These are phyloP conservation scores for Ridgeia piscesae DNA, from an alignment of 1,140 invertebrate genomes.

Conservation along the genomic window DNA sequence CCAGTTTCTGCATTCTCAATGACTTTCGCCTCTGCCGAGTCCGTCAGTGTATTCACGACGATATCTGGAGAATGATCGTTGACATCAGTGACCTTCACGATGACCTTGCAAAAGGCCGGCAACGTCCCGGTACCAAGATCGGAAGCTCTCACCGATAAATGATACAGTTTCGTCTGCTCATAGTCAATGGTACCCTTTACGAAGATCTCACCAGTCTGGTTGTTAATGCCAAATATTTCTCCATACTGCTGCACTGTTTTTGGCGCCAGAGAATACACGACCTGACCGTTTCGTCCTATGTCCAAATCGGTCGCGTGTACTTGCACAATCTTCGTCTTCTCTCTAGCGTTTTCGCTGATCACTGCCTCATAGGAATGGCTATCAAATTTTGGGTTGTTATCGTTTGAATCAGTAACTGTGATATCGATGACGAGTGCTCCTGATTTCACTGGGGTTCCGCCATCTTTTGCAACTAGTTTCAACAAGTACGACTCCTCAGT, in stretches of 20 bases:
- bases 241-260: constrained; percentile 7
- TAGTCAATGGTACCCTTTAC: constrained; percentile 70
- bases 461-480: constrained; percentile 25
- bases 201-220: constrained; percentile 41
- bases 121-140: constrained; percentile 65
- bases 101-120: constrained; percentile 67
- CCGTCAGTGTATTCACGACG: constrained; percentile 29
- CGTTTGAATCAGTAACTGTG: constrained; percentile 28
- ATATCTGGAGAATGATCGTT: constrained; percentile 30
- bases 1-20: constrained; percentile 24
- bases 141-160: constrained; percentile 29
- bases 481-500: constrained; percentile 21
- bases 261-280: constrained; percentile 24
- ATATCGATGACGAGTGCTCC: constrained; percentile 22
- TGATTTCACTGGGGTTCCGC: constrained; percentile 24
- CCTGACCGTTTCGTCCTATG: constrained; percentile 15
- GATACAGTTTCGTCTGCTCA: constrained; percentile 63
- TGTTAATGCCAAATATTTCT: constrained; percentile 22
- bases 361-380: constrained; percentile 15
- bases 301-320: constrained; percentile 27
- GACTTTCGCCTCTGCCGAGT: constrained; percentile 36
- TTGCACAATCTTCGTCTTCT: constrained; percentile 12
- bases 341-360: constrained; percentile 24
- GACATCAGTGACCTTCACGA: constrained; percentile 26
- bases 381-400: constrained; percentile 30